Evolutionary conservation across 1,140 invertebrate species (phyloP), one percentile per base, ranked within the genome.

Genomic region (Gerris buenoi): DNA sequence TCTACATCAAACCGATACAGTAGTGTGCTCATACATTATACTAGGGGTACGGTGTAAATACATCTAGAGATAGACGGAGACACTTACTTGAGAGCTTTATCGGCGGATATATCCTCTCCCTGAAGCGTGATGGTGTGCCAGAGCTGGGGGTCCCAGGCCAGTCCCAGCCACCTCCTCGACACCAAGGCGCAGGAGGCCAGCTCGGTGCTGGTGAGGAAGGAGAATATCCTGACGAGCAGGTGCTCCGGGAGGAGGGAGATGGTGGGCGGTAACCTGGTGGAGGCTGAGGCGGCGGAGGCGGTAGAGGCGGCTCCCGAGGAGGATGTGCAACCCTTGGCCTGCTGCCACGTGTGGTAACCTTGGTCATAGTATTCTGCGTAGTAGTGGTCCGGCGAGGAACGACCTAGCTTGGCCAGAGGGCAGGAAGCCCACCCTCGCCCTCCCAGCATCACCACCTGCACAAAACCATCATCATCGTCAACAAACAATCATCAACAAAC

Each of bases 181-280:
- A 94, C 91, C 14, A 89, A 81, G 0, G 91, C 86, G 75, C 89
- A 84, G 23, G 83, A 81, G 72, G 89, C 90, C 29, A 93, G 76
- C 68, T 93, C 88, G 66, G 85, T 85, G 60, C 88, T 89, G 70
- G 85, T 81, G n/a, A 92, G 78, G 81, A 85, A 86, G 29, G 83
- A 82, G 68, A 92, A 88, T 63, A 93, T 85, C 63, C 77, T 76
- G 64, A 83, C 72, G 27, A 84, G 75, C 14, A 83, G 73, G 25
- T 82, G 81, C 73, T 85, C 83, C 15, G 80, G 76, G 1, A 84
- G 75, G 18, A 74, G 22, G 71, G 70, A 15, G 75, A 63, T 64
- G 60, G 60, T 65, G 66, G 63, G 67, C 65, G 61, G 26, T 63
- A 56, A 27, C 29, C 58, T 10, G 5, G 33, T 18, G 5, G 33